Evolutionary conservation across 2,113 vertebrate genomes (phyloP).

Genomic region (Zosterops japonicus): DNA sequence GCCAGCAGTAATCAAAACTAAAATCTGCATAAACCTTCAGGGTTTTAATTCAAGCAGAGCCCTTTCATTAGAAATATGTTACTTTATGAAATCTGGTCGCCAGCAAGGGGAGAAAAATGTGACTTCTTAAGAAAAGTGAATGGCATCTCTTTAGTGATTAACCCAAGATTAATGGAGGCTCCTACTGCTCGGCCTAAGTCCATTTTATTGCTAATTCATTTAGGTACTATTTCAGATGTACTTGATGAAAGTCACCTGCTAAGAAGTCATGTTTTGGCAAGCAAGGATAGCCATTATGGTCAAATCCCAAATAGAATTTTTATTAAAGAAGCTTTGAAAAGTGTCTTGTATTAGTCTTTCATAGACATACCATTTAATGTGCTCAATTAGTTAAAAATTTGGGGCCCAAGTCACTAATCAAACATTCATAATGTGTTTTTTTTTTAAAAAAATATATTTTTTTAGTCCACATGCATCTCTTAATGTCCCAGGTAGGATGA

Average conservation of each 20-base stretch:
- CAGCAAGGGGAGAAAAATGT: conserved; percentile 95
- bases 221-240: conserved; percentile 97
- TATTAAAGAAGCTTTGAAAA: conserved; percentile 85
- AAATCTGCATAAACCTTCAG: conserved; percentile 95
- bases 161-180: conserved; percentile 95
- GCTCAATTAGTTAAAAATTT: conserved; percentile 79
- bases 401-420: conserved; percentile 52
- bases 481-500: conserved; percentile 65
- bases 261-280: conserved; percentile 97
- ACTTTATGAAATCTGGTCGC: conserved; percentile 94
- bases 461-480: background rate
- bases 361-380: conserved; percentile 75
- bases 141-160: conserved; percentile 99
- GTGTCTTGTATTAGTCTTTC: conserved; percentile 77
- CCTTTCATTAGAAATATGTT: conserved; percentile 99
- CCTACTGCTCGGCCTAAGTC: conserved; percentile 95
- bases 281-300: conserved; percentile 89
- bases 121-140: conserved; percentile 98
- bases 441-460: background rate
- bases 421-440: conserved; percentile 11
- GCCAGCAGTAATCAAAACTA: conserved; percentile 98
- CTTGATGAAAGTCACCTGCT: conserved; percentile 95
- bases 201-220: conserved; percentile 99
- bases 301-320: conserved; percentile 89
- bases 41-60: conserved; percentile 96